Percentiles rank a stretch among this genome's conserved stretches.
Conservation (phyloP, 2,113 vertebrate species). For the Chaetodon auriga region DNA sequence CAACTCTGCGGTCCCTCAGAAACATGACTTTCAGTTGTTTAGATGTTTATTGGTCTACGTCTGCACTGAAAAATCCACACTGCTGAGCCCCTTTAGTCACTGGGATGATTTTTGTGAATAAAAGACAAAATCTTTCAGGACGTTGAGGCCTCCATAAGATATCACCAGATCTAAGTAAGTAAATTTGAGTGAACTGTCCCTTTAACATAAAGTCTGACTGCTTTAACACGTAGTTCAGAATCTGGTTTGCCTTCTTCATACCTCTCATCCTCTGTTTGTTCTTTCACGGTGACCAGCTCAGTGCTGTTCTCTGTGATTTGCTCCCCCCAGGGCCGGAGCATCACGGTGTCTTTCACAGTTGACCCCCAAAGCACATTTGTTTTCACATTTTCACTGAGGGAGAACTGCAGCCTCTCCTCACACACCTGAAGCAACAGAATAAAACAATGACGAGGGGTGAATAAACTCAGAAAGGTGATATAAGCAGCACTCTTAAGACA, state of each 20-base stretch:
- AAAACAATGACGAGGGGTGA: neutral
- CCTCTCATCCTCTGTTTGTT: constrained; percentile 70
- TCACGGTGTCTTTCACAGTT: constrained; percentile 78
- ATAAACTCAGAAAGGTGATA: neutral
- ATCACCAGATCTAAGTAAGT: neutral
- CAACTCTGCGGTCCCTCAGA: too few relatives aligned
- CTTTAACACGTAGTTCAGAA: neutral
- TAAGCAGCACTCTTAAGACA: neutral
- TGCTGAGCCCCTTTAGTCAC: too few relatives aligned
- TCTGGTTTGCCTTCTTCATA: constrained; percentile 45
- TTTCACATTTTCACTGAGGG: constrained; percentile 91
- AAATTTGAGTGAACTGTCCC: neutral
- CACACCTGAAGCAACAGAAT: constrained; percentile 85
- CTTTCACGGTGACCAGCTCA: constrained; percentile 48
- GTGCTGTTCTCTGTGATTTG: constrained; percentile 64
- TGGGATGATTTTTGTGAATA: neutral
- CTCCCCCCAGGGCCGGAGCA: constrained; percentile 80
- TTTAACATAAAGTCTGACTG: neutral
- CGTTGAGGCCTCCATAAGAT: neutral
- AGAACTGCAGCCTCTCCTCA: constrained; percentile 90
- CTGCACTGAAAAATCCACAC: neutral
- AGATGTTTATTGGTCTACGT: neutral
- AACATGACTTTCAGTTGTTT: neutral
- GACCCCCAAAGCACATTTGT: constrained; percentile 88
- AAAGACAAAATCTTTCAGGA: neutral